A percentile compares a stretch with the other conserved stretches of the same genome.
Conservation (phyloP, 2,113 vertebrate species). For the Muntiacus reevesi region DNA sequence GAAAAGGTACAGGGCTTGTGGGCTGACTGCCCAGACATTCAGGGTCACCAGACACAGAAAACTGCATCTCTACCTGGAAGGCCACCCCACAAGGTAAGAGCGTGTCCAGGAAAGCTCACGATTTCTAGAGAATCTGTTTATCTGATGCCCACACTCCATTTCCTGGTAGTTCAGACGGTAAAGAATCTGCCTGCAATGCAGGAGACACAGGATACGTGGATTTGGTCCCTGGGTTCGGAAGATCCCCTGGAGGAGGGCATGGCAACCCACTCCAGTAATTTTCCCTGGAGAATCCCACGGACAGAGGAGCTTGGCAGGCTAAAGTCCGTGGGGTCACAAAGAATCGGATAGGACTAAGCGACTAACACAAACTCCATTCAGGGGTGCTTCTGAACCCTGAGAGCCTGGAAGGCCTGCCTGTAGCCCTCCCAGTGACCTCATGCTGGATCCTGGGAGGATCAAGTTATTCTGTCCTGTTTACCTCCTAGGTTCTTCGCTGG, state of each 20-base stretch:
- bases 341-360: fast-evolving
- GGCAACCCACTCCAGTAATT: too few species aligned
- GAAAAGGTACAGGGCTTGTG: background rate
- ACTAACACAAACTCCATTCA: background rate
- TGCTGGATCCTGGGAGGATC: background rate
- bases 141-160: background rate
- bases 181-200: too few species aligned
- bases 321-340: background rate
- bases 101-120: background rate
- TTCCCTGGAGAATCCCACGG: too few species aligned
- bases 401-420: background rate
- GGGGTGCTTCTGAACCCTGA: background rate
- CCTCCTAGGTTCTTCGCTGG: background rate
- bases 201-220: too few species aligned
- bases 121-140: background rate
- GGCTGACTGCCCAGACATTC: background rate
- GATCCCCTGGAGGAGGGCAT: too few species aligned
- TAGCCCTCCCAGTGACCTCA: background rate
- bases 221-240: too few species aligned
- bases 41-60: background rate
- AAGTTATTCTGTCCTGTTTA: background rate
- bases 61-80: background rate
- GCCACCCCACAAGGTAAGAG: background rate
- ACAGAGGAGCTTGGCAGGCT: too few species aligned
- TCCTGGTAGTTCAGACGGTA: too few species aligned